Evolutionary conservation across 2,888 invertebrate species (phyloP).

Genomic region (Tipula unca): DNA sequence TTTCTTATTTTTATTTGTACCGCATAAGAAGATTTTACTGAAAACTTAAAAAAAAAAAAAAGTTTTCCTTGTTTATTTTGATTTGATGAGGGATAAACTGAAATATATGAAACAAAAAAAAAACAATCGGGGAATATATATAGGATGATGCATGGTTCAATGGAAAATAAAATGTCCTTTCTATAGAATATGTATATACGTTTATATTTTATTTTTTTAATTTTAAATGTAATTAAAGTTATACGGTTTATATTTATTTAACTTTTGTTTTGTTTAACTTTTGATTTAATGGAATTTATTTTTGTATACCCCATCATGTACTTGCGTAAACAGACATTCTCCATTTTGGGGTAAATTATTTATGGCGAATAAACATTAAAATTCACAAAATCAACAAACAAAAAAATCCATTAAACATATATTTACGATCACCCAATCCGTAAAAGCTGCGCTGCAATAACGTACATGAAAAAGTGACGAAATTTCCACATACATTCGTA

Average conservation of each 20-base stretch:
- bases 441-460: not conserved
- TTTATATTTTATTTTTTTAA: not conserved
- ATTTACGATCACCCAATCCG: not conserved
- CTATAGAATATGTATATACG: too few relatives aligned
- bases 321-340: not conserved
- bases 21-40: not conserved
- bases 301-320: not conserved
- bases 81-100: constrained; percentile 8
- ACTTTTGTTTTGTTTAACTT: not conserved
- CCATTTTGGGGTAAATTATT: not conserved
- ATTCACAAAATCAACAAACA: not conserved
- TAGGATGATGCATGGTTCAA: not conserved
- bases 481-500: not conserved
- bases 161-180: not conserved
- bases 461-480: not conserved
- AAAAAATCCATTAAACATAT: not conserved
- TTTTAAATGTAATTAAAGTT: not conserved
- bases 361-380: not conserved
- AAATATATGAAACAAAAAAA: not conserved
- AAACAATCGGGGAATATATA: not conserved
- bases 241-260: not conserved
- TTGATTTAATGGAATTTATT: not conserved
- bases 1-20: not conserved
- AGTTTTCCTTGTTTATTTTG: not conserved
- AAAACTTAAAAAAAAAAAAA: not conserved